Conservation (phyloP, 2,797 vertebrate genomes). For the Melanotaenia maccullochi region DNA sequence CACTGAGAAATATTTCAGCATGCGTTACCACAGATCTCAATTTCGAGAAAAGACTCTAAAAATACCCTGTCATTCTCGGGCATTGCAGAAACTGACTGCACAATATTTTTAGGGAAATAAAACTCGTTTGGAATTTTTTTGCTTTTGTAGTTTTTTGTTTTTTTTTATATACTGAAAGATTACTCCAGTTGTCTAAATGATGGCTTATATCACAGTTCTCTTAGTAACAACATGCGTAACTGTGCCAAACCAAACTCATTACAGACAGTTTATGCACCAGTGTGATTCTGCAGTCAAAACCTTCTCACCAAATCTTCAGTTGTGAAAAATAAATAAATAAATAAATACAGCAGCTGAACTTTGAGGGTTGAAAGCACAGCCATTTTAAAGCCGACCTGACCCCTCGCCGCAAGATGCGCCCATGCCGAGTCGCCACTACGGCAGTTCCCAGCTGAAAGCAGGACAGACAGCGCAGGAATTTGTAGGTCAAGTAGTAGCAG, state of each 20-base stretch:
- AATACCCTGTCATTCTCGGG: conserved; percentile 33
- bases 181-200: conserved; percentile 1
- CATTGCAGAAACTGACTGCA: conserved; percentile 27
- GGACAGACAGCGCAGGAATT: conserved; percentile 62
- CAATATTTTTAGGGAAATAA: conserved; percentile 29
- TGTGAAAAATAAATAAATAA: not conserved
- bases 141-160: not conserved
- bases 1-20: conserved; percentile 73
- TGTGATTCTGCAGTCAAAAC: conserved; percentile 12
- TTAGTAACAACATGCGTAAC: not conserved
- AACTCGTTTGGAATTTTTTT: not conserved
- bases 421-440: conserved; percentile 25
- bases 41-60: conserved; percentile 69
- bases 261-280: not conserved
- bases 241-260: not conserved
- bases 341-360: conserved; percentile 11
- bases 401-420: conserved; percentile 32
- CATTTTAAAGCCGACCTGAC: conserved; percentile 46
- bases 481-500: conserved; percentile 47
- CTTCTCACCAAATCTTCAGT: conserved; percentile 11
- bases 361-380: not conserved
- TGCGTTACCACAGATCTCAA: conserved; percentile 66
- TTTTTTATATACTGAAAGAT: conserved; percentile 14
- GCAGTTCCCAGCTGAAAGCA: conserved; percentile 52
- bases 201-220: conserved; percentile 1